Conservation (phyloP, 23 tunicate genomes). For the Trididemnum nubilum region DNA sequence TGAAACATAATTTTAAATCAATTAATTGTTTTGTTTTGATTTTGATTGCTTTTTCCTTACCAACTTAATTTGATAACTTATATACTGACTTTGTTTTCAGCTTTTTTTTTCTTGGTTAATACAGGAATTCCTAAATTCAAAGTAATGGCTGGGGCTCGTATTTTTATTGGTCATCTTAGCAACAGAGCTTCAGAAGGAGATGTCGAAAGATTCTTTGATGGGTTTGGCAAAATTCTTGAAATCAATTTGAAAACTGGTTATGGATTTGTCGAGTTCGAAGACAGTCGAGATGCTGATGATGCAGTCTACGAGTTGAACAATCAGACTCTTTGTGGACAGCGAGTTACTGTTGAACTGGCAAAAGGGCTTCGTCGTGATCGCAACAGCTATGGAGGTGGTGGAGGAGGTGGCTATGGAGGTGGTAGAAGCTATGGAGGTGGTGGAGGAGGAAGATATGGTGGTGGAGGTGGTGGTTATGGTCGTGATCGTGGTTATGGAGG, state of each 20-base stretch:
- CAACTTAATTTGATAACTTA: no score
- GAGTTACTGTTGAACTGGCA: constrained; percentile 87
- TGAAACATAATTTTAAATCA: not conserved
- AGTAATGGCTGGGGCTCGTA: constrained; percentile 54
- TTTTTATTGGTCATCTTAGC: constrained; percentile 83
- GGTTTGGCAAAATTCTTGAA: constrained; percentile 83
- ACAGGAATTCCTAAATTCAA: not conserved
- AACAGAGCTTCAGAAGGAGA: constrained; percentile 83
- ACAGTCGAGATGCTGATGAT: constrained; percentile 91
- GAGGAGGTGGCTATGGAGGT: constrained; percentile 29
- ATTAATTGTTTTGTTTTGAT: not conserved
- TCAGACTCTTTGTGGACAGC: constrained; percentile 78
- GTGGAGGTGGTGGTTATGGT: constrained; percentile 59
- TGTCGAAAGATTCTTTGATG: constrained; percentile 86
- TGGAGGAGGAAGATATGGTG: constrained; percentile 38
- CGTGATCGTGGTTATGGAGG: constrained; percentile 42
- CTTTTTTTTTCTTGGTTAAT: not conserved
- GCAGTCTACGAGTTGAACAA: constrained; percentile 94
- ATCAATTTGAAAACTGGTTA: constrained; percentile 86
- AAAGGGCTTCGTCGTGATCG: constrained; percentile 81
- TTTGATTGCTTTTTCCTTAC: not conserved
- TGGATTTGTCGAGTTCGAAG: constrained; percentile 95
- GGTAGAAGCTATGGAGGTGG: constrained; percentile 43
- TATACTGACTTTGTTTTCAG: not conserved
- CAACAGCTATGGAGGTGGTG: constrained; percentile 47